Conservation (phyloP, 2,113 vertebrate species). For the Platysteira castanea region DNA sequence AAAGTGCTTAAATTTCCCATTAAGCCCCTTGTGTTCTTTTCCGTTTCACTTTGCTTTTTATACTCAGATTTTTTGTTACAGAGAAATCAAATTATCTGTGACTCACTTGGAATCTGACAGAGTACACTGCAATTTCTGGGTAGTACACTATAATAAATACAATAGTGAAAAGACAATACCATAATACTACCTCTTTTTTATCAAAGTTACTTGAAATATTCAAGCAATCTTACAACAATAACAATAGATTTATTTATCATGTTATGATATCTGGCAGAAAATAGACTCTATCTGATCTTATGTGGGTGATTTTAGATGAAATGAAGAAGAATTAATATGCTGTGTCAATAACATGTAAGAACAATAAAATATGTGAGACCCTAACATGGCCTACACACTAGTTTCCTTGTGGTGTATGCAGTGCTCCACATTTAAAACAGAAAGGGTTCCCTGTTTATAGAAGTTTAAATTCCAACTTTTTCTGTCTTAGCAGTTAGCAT, state of each 20-base stretch:
- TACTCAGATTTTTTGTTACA: background rate
- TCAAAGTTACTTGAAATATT: background rate
- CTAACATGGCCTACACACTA: background rate
- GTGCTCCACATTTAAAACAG: background rate
- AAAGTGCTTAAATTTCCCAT: background rate
- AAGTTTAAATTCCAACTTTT: background rate
- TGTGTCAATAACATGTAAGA: background rate
- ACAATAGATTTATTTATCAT: background rate
- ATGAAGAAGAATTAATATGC: background rate
- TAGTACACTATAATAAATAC: background rate
- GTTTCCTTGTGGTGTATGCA: rapidly evolving
- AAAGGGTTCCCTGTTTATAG: background rate
- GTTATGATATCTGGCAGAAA: background rate
- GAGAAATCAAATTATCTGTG: background rate
- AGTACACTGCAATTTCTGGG: background rate
- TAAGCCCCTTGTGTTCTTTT: background rate
- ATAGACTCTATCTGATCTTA: background rate
- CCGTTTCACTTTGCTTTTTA: background rate
- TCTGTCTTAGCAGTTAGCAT: background rate
- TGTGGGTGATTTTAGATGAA: background rate
- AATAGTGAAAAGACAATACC: background rate
- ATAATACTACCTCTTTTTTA: background rate
- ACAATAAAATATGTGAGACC: background rate
- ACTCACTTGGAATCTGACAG: background rate
- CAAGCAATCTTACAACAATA: background rate